Conservation (phyloP, 2,113 vertebrate genomes). For the Manacus vitellinus region DNA sequence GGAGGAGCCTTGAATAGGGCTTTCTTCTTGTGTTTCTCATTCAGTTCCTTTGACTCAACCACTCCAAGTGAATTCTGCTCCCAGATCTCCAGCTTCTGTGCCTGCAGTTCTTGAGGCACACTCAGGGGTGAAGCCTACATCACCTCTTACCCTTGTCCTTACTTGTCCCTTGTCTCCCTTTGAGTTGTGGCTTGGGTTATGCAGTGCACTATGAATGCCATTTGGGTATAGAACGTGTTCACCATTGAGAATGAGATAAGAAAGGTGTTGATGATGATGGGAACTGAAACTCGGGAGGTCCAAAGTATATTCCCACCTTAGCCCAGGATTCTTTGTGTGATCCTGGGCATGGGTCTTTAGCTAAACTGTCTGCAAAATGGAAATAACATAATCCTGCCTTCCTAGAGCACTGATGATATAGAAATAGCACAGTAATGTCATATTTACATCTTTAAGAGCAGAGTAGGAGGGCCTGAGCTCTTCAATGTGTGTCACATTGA, state of each 20-base stretch:
- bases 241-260: not conserved
- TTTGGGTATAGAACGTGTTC: not conserved
- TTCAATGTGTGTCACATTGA: not conserved
- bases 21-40: not conserved
- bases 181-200: not conserved
- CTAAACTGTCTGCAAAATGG: not conserved
- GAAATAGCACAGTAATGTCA: not conserved
- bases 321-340: not conserved
- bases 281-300: not conserved
- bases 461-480: not conserved
- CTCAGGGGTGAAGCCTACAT: not conserved
- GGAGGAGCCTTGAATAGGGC: not conserved
- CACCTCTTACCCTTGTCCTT: too few relatives aligned
- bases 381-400: not conserved
- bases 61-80: not conserved
- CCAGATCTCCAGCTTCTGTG: not conserved
- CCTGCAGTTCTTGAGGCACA: not conserved
- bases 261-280: not conserved
- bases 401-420: not conserved
- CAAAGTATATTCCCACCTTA: not conserved
- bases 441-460: not conserved
- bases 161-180: not conserved
- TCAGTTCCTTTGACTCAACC: not conserved
- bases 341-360: not conserved
- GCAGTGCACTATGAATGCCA: accelerated